Percentiles rank a stretch among this genome's conserved stretches.
phyloP scores from a whole-genome alignment of 2,797 vertebrate species.

The Trematomus bernacchii region DNA sequence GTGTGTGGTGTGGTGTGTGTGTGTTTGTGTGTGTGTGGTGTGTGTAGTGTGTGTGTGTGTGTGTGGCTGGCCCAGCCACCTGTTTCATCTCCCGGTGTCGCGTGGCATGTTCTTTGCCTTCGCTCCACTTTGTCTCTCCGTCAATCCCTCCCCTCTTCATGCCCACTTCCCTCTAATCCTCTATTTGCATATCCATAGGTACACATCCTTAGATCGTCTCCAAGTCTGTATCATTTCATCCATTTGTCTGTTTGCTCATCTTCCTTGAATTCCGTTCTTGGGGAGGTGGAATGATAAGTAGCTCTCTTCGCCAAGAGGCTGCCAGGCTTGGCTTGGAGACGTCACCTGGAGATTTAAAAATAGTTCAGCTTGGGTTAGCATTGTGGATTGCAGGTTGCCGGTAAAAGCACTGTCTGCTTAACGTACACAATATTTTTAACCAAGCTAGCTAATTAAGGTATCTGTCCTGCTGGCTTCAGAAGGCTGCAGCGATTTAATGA shows the following conservation, averaged over 20 bases:
- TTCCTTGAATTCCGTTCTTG: conserved; percentile 31
- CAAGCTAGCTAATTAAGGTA: background rate
- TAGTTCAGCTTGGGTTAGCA: conserved; percentile 26
- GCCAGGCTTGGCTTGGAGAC: conserved; percentile 17
- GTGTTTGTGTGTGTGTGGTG: conserved; percentile 1
- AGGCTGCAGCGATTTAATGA: background rate
- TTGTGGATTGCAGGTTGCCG: background rate
- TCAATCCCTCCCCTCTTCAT: conserved; percentile 23
- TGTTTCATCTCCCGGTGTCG: conserved; percentile 31
- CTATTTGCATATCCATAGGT: conserved; percentile 56
- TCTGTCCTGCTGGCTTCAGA: background rate
- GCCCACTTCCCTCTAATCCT: conserved; percentile 30
- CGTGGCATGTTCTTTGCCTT: conserved; percentile 31
- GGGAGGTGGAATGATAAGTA: conserved; percentile 51
- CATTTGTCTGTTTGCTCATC: conserved; percentile 40
- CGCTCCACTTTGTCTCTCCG: conserved; percentile 26
- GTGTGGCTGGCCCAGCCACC: conserved; percentile 23
- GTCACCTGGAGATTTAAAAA: conserved; percentile 34
- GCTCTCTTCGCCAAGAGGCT: conserved; percentile 28
- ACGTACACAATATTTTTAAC: background rate
- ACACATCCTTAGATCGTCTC: conserved; percentile 39
- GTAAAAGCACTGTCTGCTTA: background rate
- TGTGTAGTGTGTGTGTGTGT: background rate
- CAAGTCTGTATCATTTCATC: conserved; percentile 43
- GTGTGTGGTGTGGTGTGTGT: too few relatives aligned